phyloP scores from a whole-genome alignment of 2,888 invertebrate genomes.

The Calameuta idolon region DNA sequence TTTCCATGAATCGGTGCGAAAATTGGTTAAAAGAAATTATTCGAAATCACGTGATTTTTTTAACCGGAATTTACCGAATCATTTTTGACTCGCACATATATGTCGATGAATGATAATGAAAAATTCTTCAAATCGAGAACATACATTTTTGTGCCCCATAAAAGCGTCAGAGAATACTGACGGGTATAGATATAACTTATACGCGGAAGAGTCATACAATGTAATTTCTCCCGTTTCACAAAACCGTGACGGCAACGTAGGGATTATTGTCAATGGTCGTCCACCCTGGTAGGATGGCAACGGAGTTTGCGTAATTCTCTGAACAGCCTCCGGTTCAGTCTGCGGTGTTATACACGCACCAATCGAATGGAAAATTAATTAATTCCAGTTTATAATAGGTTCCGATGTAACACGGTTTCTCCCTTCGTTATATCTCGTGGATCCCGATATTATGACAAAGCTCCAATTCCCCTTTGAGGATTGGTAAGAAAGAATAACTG shows the following conservation, averaged over 20 bases:
- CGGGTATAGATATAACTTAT: neutral
- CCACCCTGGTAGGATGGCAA: neutral
- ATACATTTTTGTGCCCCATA: neutral
- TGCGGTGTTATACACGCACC: neutral
- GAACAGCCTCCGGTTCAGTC: slow-evolving; percentile 1
- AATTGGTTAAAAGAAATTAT: neutral
- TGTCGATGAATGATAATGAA: neutral
- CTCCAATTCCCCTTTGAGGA: too few species aligned
- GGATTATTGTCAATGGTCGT: neutral
- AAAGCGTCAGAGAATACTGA: neutral
- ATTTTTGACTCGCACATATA: neutral
- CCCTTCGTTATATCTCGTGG: neutral
- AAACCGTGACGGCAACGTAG: slow-evolving; percentile 3
- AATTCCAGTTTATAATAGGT: slow-evolving; percentile 1
- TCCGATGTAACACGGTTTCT: neutral
- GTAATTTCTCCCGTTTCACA: neutral
- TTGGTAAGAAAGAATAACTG: too few species aligned
- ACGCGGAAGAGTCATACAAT: neutral
- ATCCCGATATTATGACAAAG: too few species aligned
- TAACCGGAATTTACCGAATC: neutral
- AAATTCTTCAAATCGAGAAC: neutral
- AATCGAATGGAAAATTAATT: slow-evolving; percentile 9
- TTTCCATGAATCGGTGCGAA: neutral
- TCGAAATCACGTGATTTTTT: neutral
- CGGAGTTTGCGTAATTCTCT: slow-evolving; percentile 2